Evolutionary conservation across 2,888 invertebrate species (phyloP), one percentile per base, ranked within the genome.

Genomic region (Crocallis elinguaria): DNA sequence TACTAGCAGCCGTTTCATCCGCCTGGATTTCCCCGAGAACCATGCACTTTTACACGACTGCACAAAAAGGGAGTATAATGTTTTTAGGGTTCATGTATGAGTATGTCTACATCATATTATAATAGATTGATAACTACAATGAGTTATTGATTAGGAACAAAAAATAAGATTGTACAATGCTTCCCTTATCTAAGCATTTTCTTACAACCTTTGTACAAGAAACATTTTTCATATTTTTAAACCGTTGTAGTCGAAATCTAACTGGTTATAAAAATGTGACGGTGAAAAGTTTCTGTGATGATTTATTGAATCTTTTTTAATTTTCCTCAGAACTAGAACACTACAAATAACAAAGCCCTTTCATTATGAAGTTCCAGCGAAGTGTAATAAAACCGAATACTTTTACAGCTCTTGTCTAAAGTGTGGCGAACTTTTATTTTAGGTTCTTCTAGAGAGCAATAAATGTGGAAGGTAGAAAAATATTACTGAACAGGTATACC

Each of bases 361-460:
- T 44, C 43, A 43, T 43, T 44, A 38, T 33, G 32, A 50, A 50
- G 43, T 50, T 44, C 12, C 43, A 12, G 23, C 43, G 16, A 50
- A 38, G 37, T 50, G 38, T 38, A 38, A 44, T 43, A 38, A 44
- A 32, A 32, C 49, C 32, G 33, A 39, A 49, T 38, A 12, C 32
- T 44, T 50, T 44, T 50, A 50, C 32, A 19, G 43, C 43, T 42
- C 13, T 17, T 11, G 37, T 25, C 25, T 32, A 17, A 43, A 49
- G 27, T 42, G 33, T 25, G 11, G 19, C 27, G 2, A 36, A 42
- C 25, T 42, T 42, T 42, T 35, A 33, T 39, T 39, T 11, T 21
- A 35, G 30, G 3, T 30, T 36, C 37, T 43, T 38, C 11, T n/a
- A 12, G 11, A 27, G 25, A 9, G 33, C 4, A 3, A 32, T 32